Base-by-base conservation (phyloP, 2,888 invertebrate genomes). In the Microplitis deprimator region DNA sequence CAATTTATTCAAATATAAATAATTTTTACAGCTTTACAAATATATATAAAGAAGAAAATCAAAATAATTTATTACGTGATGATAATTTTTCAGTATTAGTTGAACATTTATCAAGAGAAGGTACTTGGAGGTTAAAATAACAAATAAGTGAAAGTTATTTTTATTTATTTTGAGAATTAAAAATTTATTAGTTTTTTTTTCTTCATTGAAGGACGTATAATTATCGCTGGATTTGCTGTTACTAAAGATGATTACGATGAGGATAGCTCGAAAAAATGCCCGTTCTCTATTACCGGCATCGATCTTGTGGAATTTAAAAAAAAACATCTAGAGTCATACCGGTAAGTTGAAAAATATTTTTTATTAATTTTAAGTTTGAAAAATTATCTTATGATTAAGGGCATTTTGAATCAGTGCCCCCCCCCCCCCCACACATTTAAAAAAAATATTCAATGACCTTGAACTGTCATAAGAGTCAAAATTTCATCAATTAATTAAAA, bases 241-340 rank as follows among this genome's bases (percentile, higher is more conserved):
- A 76, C 79, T 4, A 76, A 82, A 7, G 69, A 85, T 90, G 68
- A 74, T 20, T 89, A 90, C 68, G 85, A 88, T n/a, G 85, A 91
- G 1, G 83, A 90, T 17, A 86, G 86, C 10, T 59, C 73, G 16
- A 13, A 89, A 84, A 16, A 90, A 90, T 79, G 89, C 90, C 8
- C 73, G 5, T 73, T 77, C 41, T 90, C 91, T 81, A 90, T 90
- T 64, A 85, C 92, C 29, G 92, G 92, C 2, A 90, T 93, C 13
- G 91, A 91, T 78, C 88, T 93, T 29, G 86, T 87, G 65, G 90
- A 92, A 77, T 91, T 90, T 75, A 89, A 92, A 70, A 88, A 89
- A 74, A 91, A 91, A 79, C 90, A 92, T 83, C 89, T 87, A 60
- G 90, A 92, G 77, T 87, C 91, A n/a, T 94, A 94, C 86, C 89